Conservation (phyloP, 2,113 vertebrate species). For the Rhinopomastus cyanomelas region DNA sequence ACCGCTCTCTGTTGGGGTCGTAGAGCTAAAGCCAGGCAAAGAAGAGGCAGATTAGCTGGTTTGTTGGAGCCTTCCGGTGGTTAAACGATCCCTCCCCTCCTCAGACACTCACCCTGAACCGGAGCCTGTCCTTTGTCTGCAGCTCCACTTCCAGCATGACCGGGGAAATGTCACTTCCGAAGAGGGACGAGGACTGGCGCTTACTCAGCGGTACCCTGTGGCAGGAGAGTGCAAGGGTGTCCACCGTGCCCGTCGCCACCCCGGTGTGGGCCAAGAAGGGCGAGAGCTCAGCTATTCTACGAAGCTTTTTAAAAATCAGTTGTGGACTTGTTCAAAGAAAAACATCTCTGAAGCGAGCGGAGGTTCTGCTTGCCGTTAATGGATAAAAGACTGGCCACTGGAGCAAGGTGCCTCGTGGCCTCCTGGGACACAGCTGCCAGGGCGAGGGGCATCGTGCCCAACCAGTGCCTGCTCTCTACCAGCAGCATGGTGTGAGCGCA, state of each 20-base stretch:
- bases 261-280: accelerated
- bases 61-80: neutral
- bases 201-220: constrained; percentile 22
- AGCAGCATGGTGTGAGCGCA: accelerated
- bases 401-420: neutral
- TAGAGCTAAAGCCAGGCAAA: constrained; percentile 29
- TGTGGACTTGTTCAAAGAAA: accelerated
- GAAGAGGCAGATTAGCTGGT: neutral
- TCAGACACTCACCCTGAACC: constrained; percentile 37
- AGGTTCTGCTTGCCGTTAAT: neutral
- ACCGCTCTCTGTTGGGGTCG: constrained; percentile 16
- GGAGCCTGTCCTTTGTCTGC: constrained; percentile 27
- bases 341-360: neutral
- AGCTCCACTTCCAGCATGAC: constrained; percentile 39
- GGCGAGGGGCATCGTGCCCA: accelerated
- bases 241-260: neutral
- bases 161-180: constrained; percentile 1
- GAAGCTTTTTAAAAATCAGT: neutral
- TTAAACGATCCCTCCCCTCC: neutral
- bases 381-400: neutral
- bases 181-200: constrained; percentile 9
- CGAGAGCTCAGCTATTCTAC: neutral
- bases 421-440: neutral
- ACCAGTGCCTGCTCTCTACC: neutral
- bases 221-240: neutral